Percentiles rank a stretch among this genome's conserved stretches.
These are phyloP conservation scores for Tachyglossus aculeatus DNA, from an alignment of 2,797 vertebrate genomes.

Conservation along the genomic window DNA sequence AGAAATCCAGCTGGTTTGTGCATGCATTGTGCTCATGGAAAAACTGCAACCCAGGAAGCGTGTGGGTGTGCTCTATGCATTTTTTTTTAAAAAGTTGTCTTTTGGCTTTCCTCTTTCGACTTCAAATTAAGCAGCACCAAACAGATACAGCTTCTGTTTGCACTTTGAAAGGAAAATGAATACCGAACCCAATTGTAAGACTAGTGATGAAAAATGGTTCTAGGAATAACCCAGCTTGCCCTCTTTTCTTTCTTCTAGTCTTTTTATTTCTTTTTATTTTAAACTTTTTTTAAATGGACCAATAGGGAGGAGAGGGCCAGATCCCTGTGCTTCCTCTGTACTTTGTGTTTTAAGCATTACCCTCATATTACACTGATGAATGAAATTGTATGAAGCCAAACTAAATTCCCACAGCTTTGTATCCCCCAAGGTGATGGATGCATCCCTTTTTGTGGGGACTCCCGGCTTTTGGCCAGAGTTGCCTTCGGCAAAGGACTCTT, in stretches of 20 bases:
- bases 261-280: conserved; percentile 23
- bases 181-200: conserved; percentile 50
- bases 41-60: not conserved
- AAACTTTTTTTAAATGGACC: conserved; percentile 34
- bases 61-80: not conserved
- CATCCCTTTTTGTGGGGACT: not conserved
- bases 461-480: not conserved
- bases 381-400: conserved; percentile 76
- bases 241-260: not conserved
- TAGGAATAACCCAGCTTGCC: conserved; percentile 26
- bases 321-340: conserved; percentile 46
- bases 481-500: conserved; percentile 42
- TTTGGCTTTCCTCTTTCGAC: not conserved
- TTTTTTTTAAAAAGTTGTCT: not conserved
- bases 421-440: too few species aligned
- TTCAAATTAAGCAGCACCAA: not conserved
- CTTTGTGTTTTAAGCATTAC: conserved; percentile 59
- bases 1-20: not conserved
- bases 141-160: conserved; percentile 51
- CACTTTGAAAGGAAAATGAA: conserved; percentile 44
- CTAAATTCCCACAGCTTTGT: conserved; percentile 52
- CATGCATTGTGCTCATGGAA: not conserved
- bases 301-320: conserved; percentile 18
- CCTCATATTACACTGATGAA: conserved; percentile 73
- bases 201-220: not conserved